Percentiles rank a stretch among this genome's conserved stretches.
These are phyloP conservation scores for Eumerus sabulonum DNA, from an alignment of 2,888 invertebrate genomes.

Conservation along the genomic window DNA sequence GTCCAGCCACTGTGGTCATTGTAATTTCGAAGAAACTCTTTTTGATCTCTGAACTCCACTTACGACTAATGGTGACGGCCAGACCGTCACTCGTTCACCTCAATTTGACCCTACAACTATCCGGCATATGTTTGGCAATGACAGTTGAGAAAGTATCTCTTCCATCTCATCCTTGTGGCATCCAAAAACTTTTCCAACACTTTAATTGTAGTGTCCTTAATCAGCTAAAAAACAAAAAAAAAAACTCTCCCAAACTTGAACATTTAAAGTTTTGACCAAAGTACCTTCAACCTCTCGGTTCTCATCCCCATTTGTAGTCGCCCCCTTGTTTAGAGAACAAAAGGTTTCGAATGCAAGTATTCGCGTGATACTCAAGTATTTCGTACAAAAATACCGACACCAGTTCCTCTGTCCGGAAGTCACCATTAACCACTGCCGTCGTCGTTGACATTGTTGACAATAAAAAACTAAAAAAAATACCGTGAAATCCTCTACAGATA, in stretches of 20 bases:
- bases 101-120: conserved; percentile 50
- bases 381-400: conserved; percentile 59
- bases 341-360: conserved; percentile 60
- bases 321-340: conserved; percentile 49
- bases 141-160: conserved; percentile 60
- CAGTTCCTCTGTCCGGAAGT: conserved; percentile 62
- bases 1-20: conserved; percentile 47
- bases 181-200: conserved; percentile 46
- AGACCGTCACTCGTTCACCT: conserved; percentile 47
- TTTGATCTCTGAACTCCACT: conserved; percentile 53
- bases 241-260: conserved; percentile 7
- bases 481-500: conserved; percentile 25
- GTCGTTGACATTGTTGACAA: conserved; percentile 65
- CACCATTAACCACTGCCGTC: conserved; percentile 66
- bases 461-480: conserved; percentile 22
- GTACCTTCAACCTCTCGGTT: conserved; percentile 48
- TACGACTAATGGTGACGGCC: conserved; percentile 46
- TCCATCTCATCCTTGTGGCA: conserved; percentile 9
- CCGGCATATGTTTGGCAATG: conserved; percentile 57
- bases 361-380: conserved; percentile 66
- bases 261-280: conserved; percentile 63
- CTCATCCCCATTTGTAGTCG: conserved; percentile 37
- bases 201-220: conserved; percentile 57
- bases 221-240: conserved; percentile 41
- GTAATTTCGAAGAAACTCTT: conserved; percentile 52